These are phyloP conservation scores for Hiodon tergisus DNA, from an alignment of 2,113 vertebrate species.

Conservation along the genomic window DNA sequence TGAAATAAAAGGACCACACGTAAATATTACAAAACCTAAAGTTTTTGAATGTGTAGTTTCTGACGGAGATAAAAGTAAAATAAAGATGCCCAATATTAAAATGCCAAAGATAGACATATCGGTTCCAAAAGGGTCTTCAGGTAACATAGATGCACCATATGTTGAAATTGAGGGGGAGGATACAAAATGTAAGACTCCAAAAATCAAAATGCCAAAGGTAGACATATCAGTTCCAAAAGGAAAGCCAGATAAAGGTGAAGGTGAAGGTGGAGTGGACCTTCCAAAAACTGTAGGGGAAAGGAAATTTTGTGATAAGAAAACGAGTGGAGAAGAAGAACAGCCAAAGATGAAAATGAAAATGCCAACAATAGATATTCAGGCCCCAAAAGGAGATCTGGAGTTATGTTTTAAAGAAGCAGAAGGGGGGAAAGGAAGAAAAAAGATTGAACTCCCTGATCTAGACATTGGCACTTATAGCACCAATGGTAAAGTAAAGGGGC, in stretches of 20 bases:
- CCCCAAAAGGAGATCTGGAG: slow-evolving; percentile 46
- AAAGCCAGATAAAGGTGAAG: slow-evolving; percentile 26
- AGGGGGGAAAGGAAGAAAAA: slow-evolving; percentile 39
- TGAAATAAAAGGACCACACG: background rate
- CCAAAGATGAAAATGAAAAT: slow-evolving; percentile 46
- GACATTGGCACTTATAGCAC: slow-evolving; percentile 33
- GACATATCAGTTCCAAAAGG: slow-evolving; percentile 48
- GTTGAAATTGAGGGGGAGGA: slow-evolving; percentile 37
- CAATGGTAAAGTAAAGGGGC: slow-evolving; percentile 40
- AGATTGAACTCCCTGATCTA: slow-evolving; percentile 45
- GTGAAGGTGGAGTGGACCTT: background rate
- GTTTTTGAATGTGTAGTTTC: slow-evolving; percentile 6
- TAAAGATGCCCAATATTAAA: slow-evolving; percentile 36
- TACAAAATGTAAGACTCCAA: slow-evolving; percentile 35
- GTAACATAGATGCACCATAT: slow-evolving; percentile 35
- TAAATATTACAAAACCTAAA: slow-evolving; percentile 11
- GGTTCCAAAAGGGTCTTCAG: slow-evolving; percentile 45
- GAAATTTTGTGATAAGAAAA: slow-evolving; percentile 38
- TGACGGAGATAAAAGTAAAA: slow-evolving; percentile 27
- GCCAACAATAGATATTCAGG: slow-evolving; percentile 49
- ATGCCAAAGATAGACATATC: slow-evolving; percentile 50
- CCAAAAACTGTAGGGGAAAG: slow-evolving; percentile 30
- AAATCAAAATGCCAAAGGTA: slow-evolving; percentile 42
- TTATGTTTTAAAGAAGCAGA: slow-evolving; percentile 41
- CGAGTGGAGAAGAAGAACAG: slow-evolving; percentile 21